These are phyloP conservation scores for Spondyliosoma cantharus DNA, from an alignment of 2,797 vertebrate species.

Conservation along the genomic window DNA sequence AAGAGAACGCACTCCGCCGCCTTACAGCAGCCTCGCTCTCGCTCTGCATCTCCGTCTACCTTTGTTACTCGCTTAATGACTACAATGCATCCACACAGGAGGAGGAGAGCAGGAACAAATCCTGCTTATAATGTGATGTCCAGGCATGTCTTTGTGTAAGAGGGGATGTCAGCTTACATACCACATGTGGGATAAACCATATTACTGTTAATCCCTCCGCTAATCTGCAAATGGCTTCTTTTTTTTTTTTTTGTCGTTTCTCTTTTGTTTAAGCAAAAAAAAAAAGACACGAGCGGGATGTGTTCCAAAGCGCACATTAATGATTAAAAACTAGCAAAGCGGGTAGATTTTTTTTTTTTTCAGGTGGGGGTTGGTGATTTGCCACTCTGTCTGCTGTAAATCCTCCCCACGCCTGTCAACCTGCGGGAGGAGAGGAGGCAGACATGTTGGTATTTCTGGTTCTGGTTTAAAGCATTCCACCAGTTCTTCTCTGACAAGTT, in stretches of 20 bases:
- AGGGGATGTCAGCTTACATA: conserved; percentile 80
- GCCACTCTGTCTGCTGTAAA: conserved; percentile 50
- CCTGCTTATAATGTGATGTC: conserved; percentile 75
- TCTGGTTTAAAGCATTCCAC: conserved; percentile 19
- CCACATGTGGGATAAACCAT: conserved; percentile 82
- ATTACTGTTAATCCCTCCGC: conserved; percentile 80
- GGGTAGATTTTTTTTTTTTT: conserved; percentile 31
- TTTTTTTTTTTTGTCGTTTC: conserved; percentile 68
- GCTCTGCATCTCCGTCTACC: conserved; percentile 34
- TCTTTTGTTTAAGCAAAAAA: conserved; percentile 76
- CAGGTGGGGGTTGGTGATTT: conserved; percentile 44
- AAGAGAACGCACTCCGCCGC: neutral
- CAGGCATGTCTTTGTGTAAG: conserved; percentile 76
- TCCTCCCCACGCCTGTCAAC: conserved; percentile 32
- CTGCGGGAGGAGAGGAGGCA: conserved; percentile 13
- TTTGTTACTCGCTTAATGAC: conserved; percentile 67
- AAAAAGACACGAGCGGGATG: conserved; percentile 63
- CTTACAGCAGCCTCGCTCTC: conserved; percentile 1
- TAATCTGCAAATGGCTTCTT: conserved; percentile 83
- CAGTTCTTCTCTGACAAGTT: conserved; percentile 40
- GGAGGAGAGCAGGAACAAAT: conserved; percentile 69
- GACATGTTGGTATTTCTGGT: conserved; percentile 19
- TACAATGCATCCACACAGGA: conserved; percentile 48
- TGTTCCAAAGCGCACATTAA: conserved; percentile 77
- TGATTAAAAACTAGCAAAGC: conserved; percentile 76